phyloP scores from a whole-genome alignment of 2,797 vertebrate genomes.

The Tokudaia muenninki region DNA sequence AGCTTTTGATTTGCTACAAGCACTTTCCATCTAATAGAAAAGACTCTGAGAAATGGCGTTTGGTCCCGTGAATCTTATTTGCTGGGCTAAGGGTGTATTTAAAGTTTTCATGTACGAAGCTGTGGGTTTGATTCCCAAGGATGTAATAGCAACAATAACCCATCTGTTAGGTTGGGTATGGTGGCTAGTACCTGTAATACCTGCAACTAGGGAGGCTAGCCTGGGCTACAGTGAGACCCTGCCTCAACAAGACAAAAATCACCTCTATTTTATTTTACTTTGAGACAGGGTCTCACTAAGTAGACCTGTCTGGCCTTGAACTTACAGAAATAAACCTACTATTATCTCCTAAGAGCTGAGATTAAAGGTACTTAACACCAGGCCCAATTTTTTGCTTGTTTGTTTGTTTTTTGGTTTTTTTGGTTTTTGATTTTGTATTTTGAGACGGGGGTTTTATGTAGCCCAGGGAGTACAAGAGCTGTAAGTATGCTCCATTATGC shows the following conservation, averaged over 20 bases:
- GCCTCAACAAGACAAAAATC: not conserved
- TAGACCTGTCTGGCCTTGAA: not conserved
- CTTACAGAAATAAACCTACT: not conserved
- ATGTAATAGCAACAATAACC: not conserved
- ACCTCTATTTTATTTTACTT: not conserved
- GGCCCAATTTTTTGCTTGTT: too few species aligned
- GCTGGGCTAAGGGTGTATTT: not conserved
- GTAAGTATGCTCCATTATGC: not conserved
- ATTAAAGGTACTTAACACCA: not conserved
- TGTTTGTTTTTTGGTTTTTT: not conserved
- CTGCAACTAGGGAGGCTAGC: not conserved
- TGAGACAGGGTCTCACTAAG: not conserved
- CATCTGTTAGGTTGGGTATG: not conserved
- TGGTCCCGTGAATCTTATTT: not conserved
- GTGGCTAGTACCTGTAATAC: not conserved
- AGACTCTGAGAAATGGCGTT: not conserved
- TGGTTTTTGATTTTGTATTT: too few species aligned
- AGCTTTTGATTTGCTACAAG: not conserved
- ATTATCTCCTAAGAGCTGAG: not conserved
- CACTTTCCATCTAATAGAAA: not conserved
- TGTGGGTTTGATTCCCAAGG: not conserved
- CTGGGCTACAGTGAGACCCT: not conserved
- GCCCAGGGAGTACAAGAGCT: not conserved
- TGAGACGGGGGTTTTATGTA: not conserved
- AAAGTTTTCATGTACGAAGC: not conserved